Base-by-base conservation (phyloP, 2,888 invertebrate species). In the Phyto melanocephala region DNA sequence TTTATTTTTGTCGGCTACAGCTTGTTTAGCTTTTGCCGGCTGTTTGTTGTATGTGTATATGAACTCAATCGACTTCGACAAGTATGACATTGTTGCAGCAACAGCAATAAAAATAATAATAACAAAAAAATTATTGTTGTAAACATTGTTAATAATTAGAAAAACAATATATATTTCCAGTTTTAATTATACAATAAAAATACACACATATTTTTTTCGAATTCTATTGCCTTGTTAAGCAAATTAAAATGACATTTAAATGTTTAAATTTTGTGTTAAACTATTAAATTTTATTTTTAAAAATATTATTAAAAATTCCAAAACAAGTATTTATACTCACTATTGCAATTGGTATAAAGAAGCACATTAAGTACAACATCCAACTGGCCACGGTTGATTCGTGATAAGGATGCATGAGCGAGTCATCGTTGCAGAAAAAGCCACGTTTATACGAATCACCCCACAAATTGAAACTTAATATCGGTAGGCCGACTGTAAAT, bases 381-480 rank as follows among this genome's bases (percentile, higher is more conserved):
- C 93, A 91, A 88, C 94, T 96, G 85, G 95, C 94, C 86, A 97
- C 95, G 0, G 97, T 97, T 1, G 96, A 96, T 0, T 94, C 93
- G 86, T 94, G 94, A 91, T 94, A 97, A 8, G 98, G 98, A 91
- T 98, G 96, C 87, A 94, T 94, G 62, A 99, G 93, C 28, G 96
- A 95, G 88, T 97, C 96, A 92, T 99, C 99, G 90, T 97, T 95
- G 92, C 99, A 99, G 92, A 96, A 98, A 92, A 98, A 98, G 28
- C 99, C 99, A 81, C 98, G 92, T 84, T 94, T 92, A 89, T 94
- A 95, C 0, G 97, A 95, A 67, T 93, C 91, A 22, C 95, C 95
- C 93, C 94, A 94, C 42, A 95, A 88, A 88, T 93, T 95, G 87
- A 95, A 94, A 78, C 93, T 92, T 83, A 96, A 91, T 86, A 96